Evolutionary conservation across 2,888 invertebrate genomes (phyloP), one percentile per base, ranked within the genome.

Genomic region (Tiphia femorata): DNA sequence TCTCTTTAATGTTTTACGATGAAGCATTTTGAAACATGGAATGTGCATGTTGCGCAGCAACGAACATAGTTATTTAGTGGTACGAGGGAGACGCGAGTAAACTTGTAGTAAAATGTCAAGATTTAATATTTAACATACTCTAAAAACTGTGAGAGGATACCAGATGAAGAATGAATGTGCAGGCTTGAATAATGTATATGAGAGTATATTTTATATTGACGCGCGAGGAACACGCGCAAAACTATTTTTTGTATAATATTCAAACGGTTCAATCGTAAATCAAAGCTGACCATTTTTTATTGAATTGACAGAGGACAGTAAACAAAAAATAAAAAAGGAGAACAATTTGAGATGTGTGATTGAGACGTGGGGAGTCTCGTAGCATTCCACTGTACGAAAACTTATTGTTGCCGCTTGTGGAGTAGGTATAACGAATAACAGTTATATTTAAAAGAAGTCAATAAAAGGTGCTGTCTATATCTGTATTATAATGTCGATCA

Each of bases 191-290:
- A 64, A 48, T 68, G 58, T 52, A 52, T 58, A 59, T 38, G 51
- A 65, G 65, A 69, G 58, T 67, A 69, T 69, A 69, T 70, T 70
- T 70, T 67, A 56, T 70, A 67, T 70, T 54, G 53, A 47, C 47
- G 49, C 54, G 49, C 57, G 46, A n/a, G n/a, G n/a, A 49, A 49
- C 42, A 44, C 49, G 62, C 58, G 61, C 42, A 62, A n/a, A n/a
- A n/a, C n/a, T 69, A 69, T 69, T 59, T 69, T 70, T 69, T 69
- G 70, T 70, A 69, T 59, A 47, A 64, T 57, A 64, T 49, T n/a
- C n/a, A n/a, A n/a, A n/a, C n/a, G n/a, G n/a, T n/a, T n/a, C n/a
- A n/a, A n/a, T n/a, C n/a, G n/a, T n/a, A n/a, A n/a, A n/a, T n/a
- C n/a, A n/a, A n/a, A n/a, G n/a, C n/a, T n/a, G n/a, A n/a, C n/a